Evolutionary conservation across 2,888 invertebrate species (phyloP), one percentile per base, ranked within the genome.

Genomic region (Ophion ventricosus): DNA sequence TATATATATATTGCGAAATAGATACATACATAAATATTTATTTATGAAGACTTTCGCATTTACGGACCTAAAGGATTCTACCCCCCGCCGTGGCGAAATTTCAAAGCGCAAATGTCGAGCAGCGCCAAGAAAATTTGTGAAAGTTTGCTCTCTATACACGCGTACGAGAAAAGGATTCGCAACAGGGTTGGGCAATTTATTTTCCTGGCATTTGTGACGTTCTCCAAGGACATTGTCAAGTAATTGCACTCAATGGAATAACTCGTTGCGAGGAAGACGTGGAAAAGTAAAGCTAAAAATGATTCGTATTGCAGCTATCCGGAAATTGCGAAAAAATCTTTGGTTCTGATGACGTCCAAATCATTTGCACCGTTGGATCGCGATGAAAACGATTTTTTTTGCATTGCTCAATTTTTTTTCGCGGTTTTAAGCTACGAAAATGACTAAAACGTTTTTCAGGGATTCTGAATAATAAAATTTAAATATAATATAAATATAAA

Each of bases 41-140:
- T 40, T 43, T 35, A 11, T 26, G 10, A 63, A 69, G 43, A 43
- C 25, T 66, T 72, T 43, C 75, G 69, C 59, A 2, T 14, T 2
- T 20, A 14, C 56, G 85, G 67, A 49, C 49, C 72, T 66, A 26
- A 83, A 61, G 40, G 26, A 61, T 26, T 10, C 29, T 61, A 35
- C 26, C 66, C 75, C 80, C 79, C 84, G 78, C 79, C 84, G 78
- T 79, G 70, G 81, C 23, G 81, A 87, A 78, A 75, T 77, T 77
- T 66, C 75, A 80, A 79, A 56, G 76, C 77, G 64, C 75, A 75
- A 78, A 79, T 84, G 17, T 79, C 78, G 74, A 54, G 74, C 75
- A 61, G 74, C 23, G 29, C 35, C 43, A 10, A 5, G 35, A 40
- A 61, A 72, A 61, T 76, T 76, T 72, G 56, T 76, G 49, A 76